phyloP scores from a whole-genome alignment of 1,140 invertebrate genomes.

The Nephila pilipes region DNA sequence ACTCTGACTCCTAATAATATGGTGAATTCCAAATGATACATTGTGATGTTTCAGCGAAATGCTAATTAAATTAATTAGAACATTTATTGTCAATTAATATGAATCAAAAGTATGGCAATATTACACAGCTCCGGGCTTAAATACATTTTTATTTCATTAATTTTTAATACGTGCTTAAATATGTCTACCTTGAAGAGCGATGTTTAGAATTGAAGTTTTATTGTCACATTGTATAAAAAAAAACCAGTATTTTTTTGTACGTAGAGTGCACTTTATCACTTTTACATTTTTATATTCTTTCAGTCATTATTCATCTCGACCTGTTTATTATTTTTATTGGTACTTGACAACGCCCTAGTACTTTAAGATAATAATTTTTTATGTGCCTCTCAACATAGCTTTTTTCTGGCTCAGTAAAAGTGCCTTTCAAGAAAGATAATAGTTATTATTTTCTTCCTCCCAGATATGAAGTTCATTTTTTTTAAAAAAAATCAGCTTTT shows the following conservation, averaged over 20 bases:
- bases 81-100: too few relatives aligned
- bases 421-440: conserved; percentile 5
- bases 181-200: background rate
- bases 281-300: conserved; percentile 4
- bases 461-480: background rate
- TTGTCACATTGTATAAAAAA: background rate
- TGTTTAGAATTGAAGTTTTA: background rate
- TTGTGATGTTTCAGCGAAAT: too few relatives aligned
- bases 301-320: conserved; percentile 16
- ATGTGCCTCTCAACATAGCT: background rate
- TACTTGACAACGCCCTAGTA: conserved; percentile 5
- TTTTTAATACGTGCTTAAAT: too few relatives aligned
- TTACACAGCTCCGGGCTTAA: too few relatives aligned
- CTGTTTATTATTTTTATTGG: conserved; percentile 12
- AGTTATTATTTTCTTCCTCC: conserved; percentile 32
- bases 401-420: conserved; percentile 2
- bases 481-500: background rate
- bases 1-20: too few relatives aligned
- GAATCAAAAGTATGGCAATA: too few relatives aligned
- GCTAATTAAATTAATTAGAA: too few relatives aligned
- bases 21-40: too few relatives aligned
- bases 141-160: too few relatives aligned
- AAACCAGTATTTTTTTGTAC: background rate
- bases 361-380: background rate
- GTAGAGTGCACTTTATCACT: background rate